Conservation (phyloP, 2,113 vertebrate genomes). For the Myiozetetes cayanensis region DNA sequence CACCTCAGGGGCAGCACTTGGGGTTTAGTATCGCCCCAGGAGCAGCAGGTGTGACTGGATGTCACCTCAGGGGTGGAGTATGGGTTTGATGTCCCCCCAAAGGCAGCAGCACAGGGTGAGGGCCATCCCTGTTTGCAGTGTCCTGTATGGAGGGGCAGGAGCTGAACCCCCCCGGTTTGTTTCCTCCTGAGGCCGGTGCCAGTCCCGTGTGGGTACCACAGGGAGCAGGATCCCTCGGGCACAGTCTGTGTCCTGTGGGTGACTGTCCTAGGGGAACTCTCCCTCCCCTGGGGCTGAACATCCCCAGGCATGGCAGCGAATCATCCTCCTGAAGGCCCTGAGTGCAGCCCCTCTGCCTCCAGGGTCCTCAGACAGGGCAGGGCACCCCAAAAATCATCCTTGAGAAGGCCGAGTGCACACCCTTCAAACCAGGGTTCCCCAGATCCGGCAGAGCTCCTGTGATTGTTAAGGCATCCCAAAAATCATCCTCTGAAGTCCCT, state of each 20-base stretch:
- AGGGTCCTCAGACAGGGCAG: neutral
- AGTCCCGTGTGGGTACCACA: accelerated
- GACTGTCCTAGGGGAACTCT: neutral
- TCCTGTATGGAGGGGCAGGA: neutral
- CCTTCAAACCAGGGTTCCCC: no score
- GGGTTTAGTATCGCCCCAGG: neutral
- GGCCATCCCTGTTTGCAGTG: neutral
- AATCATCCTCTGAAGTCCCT: neutral
- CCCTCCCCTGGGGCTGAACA: neutral
- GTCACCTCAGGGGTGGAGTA: neutral
- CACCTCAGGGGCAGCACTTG: neutral
- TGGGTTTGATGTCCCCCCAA: neutral
- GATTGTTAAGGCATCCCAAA: neutral
- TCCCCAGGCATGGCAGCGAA: neutral
- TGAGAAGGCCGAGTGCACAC: neutral
- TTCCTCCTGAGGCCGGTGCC: neutral
- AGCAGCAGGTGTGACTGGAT: neutral
- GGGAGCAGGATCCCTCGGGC: neutral
- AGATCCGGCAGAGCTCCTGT: neutral
- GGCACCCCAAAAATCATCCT: neutral
- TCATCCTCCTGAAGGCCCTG: neutral
- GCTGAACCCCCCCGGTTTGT: neutral
- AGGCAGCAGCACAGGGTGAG: neutral
- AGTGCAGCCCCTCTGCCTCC: neutral
- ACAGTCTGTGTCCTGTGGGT: neutral